Evolutionary conservation across 2,888 invertebrate species (phyloP), one percentile per base, ranked within the genome.

Genomic region (Cheilosia variabilis): DNA sequence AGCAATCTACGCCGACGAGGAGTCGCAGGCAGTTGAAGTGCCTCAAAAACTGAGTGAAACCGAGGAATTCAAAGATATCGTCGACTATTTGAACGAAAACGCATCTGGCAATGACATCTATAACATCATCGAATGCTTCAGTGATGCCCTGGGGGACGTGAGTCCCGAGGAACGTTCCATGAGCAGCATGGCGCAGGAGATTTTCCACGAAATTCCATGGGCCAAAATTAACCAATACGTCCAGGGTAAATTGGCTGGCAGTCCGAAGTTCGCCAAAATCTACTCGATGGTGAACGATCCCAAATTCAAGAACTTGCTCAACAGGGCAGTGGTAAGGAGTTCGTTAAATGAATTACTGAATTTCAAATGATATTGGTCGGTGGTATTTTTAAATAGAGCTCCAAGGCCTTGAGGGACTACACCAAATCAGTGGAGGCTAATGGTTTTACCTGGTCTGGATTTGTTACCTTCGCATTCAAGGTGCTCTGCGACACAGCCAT

Each of bases 401-500:
- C 80, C 2, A 24, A 69, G 19, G 68, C 75, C n/a, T 13, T 84
- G n/a, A 75, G 57, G 60, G 69, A 58, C 31, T 84, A 75, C 34
- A 22, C 45, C 9, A 69, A 75, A 17, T 71, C 75, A 7, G 53
- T 80, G 10, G 43, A 80, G 24, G 13, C 65, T 4, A 75, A 80
- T 27, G 84, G 84, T 1, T 80, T 84, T 50, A 80, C 84, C 15
- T 84, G 69, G 75, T 58, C 80, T 2, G 22, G 41, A 13, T 84
- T 84, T 19, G 69, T 75, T 4, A 71, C 43, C 15, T 84, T 84
- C 17, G 65, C 60, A 37, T 71, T 84, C 9, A 84, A 84, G 71
- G 80, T 79, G 4, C 58, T 84, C 22, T 84, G 84, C 31, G 80
- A 84, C 9, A 84, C 84, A 41, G 80, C 80, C 37, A 53, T 84